Evolutionary conservation across 2,888 invertebrate genomes (phyloP).

Genomic region (Lutraria lutraria): DNA sequence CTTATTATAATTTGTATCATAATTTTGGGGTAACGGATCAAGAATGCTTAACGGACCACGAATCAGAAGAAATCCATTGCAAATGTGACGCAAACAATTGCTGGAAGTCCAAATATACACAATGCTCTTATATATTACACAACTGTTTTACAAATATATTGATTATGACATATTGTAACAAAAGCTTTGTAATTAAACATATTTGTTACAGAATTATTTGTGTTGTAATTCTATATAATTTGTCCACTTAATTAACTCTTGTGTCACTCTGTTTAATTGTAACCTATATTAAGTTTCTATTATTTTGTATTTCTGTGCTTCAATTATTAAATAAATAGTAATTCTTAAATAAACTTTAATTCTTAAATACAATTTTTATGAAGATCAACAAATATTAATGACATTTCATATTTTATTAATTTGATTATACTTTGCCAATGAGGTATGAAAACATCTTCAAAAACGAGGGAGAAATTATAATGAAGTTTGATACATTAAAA

Average conservation of each 20-base stretch:
- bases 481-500: too few relatives aligned
- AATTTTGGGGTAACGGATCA: conserved; percentile 25
- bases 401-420: too few relatives aligned
- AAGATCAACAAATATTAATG: too few relatives aligned
- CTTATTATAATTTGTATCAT: conserved; percentile 8
- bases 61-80: conserved; percentile 47
- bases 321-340: background rate
- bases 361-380: background rate
- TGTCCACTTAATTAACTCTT: background rate
- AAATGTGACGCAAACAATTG: conserved; percentile 9
- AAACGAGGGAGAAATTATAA: too few relatives aligned
- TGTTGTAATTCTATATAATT: conserved; percentile 22
- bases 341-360: background rate
- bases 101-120: conserved; percentile 13
- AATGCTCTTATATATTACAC: background rate
- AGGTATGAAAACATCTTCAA: too few relatives aligned
- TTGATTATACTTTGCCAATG: too few relatives aligned
- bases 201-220: conserved; percentile 32
- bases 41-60: conserved; percentile 37
- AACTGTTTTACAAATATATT: conserved; percentile 26
- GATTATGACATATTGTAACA: conserved; percentile 28
- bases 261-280: background rate
- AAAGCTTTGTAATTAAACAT: conserved; percentile 44
- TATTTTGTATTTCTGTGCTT: conserved; percentile 13
- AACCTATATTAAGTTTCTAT: background rate